These are phyloP conservation scores for Pseudoips prasinana DNA, from an alignment of 2,888 invertebrate species.

Conservation along the genomic window DNA sequence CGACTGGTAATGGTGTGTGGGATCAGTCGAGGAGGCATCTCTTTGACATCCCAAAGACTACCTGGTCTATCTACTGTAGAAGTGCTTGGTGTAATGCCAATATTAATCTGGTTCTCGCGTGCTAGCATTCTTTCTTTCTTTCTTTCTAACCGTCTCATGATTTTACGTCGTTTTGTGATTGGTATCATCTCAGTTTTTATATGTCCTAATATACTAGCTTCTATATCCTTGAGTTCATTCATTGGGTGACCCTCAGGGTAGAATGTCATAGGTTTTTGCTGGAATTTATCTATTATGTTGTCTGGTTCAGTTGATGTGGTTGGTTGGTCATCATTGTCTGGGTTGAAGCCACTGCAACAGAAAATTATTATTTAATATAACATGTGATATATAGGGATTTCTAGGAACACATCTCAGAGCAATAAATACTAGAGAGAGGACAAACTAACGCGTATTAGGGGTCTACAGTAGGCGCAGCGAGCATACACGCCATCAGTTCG, in stretches of 20 bases:
- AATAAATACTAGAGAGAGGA: no score
- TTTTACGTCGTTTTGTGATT: conserved; percentile 68
- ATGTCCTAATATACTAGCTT: conserved; percentile 71
- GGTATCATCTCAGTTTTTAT: conserved; percentile 62
- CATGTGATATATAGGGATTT: no score
- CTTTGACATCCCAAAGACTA: conserved; percentile 73
- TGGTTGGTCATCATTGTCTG: conserved; percentile 29
- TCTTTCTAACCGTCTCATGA: conserved; percentile 68
- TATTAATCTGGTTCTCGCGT: conserved; percentile 41
- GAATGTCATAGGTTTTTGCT: conserved; percentile 41
- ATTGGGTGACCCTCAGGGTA: conserved; percentile 77
- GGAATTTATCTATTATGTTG: conserved; percentile 35
- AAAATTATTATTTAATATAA: no score
- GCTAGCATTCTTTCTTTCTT: conserved; percentile 56
- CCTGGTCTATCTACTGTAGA: conserved; percentile 42
- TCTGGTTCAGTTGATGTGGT: conserved; percentile 40
- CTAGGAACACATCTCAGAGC: no score
- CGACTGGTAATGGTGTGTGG: conserved; percentile 27
- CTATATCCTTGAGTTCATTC: conserved; percentile 74
- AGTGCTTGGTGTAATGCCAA: conserved; percentile 24
- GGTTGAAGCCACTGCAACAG: conserved; percentile 11
- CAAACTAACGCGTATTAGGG: no score
- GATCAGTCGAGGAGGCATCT: conserved; percentile 31
- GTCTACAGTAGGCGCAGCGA: no score
- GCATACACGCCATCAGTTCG: no score